These are phyloP conservation scores for Pristionchus entomophagus DNA, from an alignment of 2,888 invertebrate species.

Conservation along the genomic window DNA sequence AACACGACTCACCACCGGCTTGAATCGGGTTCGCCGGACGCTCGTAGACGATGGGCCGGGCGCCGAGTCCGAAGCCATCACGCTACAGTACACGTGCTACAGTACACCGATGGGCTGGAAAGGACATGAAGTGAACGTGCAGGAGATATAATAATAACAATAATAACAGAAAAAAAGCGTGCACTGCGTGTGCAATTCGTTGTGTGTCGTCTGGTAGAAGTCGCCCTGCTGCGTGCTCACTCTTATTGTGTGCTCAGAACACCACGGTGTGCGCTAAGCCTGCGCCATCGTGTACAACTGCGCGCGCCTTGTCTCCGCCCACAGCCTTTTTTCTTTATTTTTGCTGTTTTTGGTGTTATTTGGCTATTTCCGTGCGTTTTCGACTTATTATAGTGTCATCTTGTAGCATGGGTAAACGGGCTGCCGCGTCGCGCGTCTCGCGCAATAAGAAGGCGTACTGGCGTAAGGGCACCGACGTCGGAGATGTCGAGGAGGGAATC, in stretches of 20 bases:
- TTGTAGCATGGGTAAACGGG: slow-evolving; percentile 29
- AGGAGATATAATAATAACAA: not conserved
- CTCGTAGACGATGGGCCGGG: not conserved
- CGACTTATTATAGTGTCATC: not conserved
- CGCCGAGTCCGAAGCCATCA: not conserved
- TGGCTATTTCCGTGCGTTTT: not conserved
- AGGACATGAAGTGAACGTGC: not conserved
- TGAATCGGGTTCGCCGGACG: not conserved
- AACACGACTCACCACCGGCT: not conserved
- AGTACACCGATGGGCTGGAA: not conserved
- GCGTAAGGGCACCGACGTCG: slow-evolving; percentile 49
- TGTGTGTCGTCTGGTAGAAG: not conserved
- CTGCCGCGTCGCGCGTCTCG: not conserved
- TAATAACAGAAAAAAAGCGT: not conserved
- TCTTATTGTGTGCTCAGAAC: too few species aligned
- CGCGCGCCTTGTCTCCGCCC: not conserved
- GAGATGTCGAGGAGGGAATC: slow-evolving; percentile 44
- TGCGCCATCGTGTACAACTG: not conserved
- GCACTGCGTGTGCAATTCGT: not conserved
- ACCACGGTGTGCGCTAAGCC: not conserved
- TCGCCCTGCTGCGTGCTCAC: too few species aligned
- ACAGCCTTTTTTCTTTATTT: not conserved
- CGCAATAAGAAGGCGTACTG: slow-evolving; percentile 48
- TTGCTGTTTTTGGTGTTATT: not conserved
- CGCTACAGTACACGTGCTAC: not conserved